These are phyloP conservation scores for Nomada fucata DNA, from an alignment of 2,888 invertebrate species.

Conservation along the genomic window DNA sequence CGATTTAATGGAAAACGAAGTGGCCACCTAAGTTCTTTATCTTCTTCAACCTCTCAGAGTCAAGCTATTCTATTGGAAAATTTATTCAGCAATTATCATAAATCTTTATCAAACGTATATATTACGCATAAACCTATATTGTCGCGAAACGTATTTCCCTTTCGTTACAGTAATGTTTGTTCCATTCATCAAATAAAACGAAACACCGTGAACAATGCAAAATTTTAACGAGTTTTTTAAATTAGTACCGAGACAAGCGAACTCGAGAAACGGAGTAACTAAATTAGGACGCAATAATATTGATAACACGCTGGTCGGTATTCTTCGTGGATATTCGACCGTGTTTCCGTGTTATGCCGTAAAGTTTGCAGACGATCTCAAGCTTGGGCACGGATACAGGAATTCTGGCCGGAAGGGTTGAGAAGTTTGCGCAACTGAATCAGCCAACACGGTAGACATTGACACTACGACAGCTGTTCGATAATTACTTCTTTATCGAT, in stretches of 20 bases:
- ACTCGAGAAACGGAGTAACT: conserved; percentile 17
- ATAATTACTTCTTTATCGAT: conserved; percentile 62
- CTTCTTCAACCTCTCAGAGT: background rate
- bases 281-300: conserved; percentile 19
- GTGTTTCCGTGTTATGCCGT: conserved; percentile 32
- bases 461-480: conserved; percentile 61
- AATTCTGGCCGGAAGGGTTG: conserved; percentile 37
- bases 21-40: background rate
- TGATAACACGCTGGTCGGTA: conserved; percentile 18
- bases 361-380: conserved; percentile 49
- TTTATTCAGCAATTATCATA: background rate
- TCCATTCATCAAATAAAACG: too few species aligned
- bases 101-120: background rate
- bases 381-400: conserved; percentile 8
- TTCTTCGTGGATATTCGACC: conserved; percentile 43
- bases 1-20: background rate
- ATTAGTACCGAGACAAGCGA: conserved; percentile 11
- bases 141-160: background rate
- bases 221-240: conserved; percentile 16
- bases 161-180: background rate
- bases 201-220: too few species aligned
- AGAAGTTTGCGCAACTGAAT: conserved; percentile 50
- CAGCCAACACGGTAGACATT: conserved; percentile 44
- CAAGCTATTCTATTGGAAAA: background rate
- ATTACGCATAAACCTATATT: too few species aligned